Percentiles rank a stretch among this genome's conserved stretches.
Conservation (phyloP, 2,797 vertebrate species). For the Betta splendens region DNA sequence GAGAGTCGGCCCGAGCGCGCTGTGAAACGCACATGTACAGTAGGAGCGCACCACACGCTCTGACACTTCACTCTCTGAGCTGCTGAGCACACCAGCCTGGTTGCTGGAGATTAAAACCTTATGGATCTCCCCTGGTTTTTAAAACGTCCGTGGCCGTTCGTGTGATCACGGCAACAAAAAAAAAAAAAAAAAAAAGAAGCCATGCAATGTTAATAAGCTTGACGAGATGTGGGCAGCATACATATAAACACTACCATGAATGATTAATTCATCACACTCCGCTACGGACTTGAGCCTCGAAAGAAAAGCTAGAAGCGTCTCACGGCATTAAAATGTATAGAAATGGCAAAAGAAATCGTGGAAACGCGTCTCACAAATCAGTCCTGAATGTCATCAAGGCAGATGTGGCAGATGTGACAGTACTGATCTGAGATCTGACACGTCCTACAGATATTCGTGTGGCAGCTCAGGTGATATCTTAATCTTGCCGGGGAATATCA, state of each 20-base stretch:
- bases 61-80: conserved; percentile 14
- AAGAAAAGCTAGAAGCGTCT: background rate
- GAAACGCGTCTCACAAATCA: conserved; percentile 44
- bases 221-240: conserved; percentile 4
- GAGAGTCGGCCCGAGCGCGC: conserved; percentile 13
- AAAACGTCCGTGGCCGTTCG: conserved; percentile 6
- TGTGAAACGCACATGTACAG: conserved; percentile 33
- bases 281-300: background rate
- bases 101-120: conserved; percentile 31
- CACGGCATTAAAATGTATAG: conserved; percentile 6
- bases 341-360: conserved; percentile 22
- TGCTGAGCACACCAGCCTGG: conserved; percentile 21
- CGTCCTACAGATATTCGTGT: conserved; percentile 59
- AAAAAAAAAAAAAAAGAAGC: background rate
- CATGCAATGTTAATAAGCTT: conserved; percentile 5
- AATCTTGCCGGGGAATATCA: conserved; percentile 67
- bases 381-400: conserved; percentile 58
- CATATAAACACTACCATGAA: no score
- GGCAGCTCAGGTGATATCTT: conserved; percentile 65
- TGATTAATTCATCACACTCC: conserved; percentile 21
- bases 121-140: background rate
- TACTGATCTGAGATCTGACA: conserved; percentile 64
- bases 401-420: conserved; percentile 35
- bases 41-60: conserved; percentile 9
- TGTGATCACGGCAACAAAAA: conserved; percentile 3